A percentile compares a stretch with the other conserved stretches of the same genome.
Evolutionary conservation across 1,140 invertebrate species (phyloP).

Genomic region (Cherax quadricarinatus): DNA sequence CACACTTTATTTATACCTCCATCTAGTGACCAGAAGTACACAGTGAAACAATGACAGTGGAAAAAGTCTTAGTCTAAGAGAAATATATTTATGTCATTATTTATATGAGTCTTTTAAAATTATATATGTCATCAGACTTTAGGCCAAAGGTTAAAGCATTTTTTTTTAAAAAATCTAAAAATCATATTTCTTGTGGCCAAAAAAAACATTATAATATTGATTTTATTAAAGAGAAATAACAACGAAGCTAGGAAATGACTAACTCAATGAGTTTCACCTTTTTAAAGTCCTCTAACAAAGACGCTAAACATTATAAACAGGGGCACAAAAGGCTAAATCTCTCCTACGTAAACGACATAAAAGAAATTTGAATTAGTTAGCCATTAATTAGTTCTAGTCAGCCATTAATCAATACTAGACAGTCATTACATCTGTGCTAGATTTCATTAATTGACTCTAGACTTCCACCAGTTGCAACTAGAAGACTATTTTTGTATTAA

Average conservation of each 20-base stretch:
- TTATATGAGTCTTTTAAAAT: background rate
- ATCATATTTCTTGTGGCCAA: background rate
- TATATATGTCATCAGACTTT: background rate
- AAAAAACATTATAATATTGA: background rate
- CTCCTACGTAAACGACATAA: background rate
- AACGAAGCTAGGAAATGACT: background rate
- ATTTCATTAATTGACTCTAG: too few relatives aligned
- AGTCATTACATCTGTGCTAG: too few relatives aligned
- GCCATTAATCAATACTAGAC: too few relatives aligned
- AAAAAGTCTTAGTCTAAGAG: constrained; percentile 21
- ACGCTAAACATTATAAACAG: background rate
- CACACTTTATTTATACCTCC: constrained; percentile 29
- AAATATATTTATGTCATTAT: background rate
- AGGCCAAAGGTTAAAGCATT: background rate
- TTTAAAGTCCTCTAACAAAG: too few relatives aligned
- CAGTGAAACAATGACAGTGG: constrained; percentile 7
- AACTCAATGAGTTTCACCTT: background rate
- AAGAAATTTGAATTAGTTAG: background rate
- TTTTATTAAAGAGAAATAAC: background rate
- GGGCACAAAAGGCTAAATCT: background rate
- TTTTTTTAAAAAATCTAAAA: background rate
- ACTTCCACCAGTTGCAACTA: too few relatives aligned
- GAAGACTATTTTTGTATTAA: too few relatives aligned
- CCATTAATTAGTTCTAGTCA: too few relatives aligned
- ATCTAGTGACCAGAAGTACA: constrained; percentile 20